These are phyloP conservation scores for Phortica okadai DNA, from an alignment of 2,888 invertebrate genomes.

Conservation along the genomic window DNA sequence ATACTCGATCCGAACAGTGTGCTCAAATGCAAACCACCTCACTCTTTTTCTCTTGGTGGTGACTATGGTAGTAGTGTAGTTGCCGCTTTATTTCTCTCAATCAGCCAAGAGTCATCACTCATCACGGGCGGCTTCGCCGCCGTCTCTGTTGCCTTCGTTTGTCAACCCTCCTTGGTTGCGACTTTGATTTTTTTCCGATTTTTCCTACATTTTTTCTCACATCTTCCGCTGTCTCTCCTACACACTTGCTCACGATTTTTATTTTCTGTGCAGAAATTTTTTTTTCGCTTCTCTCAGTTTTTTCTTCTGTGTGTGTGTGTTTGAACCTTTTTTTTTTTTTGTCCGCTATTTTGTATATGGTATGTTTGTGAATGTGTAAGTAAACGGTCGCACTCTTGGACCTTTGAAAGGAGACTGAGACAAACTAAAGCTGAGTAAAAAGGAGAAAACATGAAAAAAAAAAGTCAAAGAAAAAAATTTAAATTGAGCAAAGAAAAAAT, in stretches of 20 bases:
- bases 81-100: slow-evolving; percentile 7
- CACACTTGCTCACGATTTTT: slow-evolving; percentile 69
- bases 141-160: neutral
- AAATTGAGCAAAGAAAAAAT: slow-evolving; percentile 66
- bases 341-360: slow-evolving; percentile 32
- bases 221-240: slow-evolving; percentile 3
- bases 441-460: slow-evolving; percentile 53
- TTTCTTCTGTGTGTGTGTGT: slow-evolving; percentile 49
- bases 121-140: slow-evolving; percentile 15
- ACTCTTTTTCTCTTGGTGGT: neutral
- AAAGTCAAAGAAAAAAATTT: slow-evolving; percentile 50
- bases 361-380: slow-evolving; percentile 53
- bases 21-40: slow-evolving; percentile 35
- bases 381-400: slow-evolving; percentile 61
- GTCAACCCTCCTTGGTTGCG: slow-evolving; percentile 44
- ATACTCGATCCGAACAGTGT: slow-evolving; percentile 29
- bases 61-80: neutral
- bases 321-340: slow-evolving; percentile 10
- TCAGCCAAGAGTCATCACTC: slow-evolving; percentile 30
- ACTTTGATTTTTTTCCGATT: slow-evolving; percentile 71
- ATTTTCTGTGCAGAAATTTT: slow-evolving; percentile 71
- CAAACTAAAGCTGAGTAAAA: slow-evolving; percentile 55
- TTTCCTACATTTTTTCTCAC: slow-evolving; percentile 54
- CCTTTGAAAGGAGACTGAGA: slow-evolving; percentile 64
- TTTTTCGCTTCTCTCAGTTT: slow-evolving; percentile 43